phyloP scores from a whole-genome alignment of 1,140 invertebrate species.

The Pseudomyrmex pallidus region DNA sequence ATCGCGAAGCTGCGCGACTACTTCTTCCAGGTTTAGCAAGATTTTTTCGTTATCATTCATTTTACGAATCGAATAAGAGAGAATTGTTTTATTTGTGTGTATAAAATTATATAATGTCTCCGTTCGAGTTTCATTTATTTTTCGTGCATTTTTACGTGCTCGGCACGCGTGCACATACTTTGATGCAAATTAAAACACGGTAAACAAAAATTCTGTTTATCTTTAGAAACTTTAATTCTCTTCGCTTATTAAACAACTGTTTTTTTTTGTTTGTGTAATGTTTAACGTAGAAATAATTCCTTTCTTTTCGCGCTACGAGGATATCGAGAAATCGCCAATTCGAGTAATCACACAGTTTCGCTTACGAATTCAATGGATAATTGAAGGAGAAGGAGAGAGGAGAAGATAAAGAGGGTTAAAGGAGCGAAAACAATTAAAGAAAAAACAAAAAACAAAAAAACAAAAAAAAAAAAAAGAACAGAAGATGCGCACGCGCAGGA shows the following conservation, averaged over 20 bases:
- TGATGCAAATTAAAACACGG: too few species aligned
- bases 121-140: too few species aligned
- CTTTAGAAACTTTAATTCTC: too few species aligned
- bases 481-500: conserved; percentile 3
- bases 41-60: neutral
- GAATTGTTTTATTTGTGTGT: neutral
- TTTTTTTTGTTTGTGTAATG: neutral
- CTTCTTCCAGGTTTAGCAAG: neutral
- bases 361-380: conserved; percentile 20
- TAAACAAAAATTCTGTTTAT: too few species aligned
- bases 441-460: conserved; percentile 35
- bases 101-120: neutral
- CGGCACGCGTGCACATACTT: too few species aligned
- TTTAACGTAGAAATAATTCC: neutral
- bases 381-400: conserved; percentile 13
- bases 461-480: conserved; percentile 24
- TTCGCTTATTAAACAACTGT: neutral
- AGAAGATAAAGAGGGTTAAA: conserved; percentile 17
- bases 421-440: conserved; percentile 22
- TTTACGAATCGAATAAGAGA: neutral
- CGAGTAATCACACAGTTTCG: conserved; percentile 24
- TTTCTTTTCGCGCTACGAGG: neutral
- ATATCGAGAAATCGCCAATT: neutral
- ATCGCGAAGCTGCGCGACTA: conserved; percentile 36
- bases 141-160: too few species aligned